These are phyloP conservation scores for Eufriesea mexicana DNA, from an alignment of 1,140 invertebrate genomes.

Conservation along the genomic window DNA sequence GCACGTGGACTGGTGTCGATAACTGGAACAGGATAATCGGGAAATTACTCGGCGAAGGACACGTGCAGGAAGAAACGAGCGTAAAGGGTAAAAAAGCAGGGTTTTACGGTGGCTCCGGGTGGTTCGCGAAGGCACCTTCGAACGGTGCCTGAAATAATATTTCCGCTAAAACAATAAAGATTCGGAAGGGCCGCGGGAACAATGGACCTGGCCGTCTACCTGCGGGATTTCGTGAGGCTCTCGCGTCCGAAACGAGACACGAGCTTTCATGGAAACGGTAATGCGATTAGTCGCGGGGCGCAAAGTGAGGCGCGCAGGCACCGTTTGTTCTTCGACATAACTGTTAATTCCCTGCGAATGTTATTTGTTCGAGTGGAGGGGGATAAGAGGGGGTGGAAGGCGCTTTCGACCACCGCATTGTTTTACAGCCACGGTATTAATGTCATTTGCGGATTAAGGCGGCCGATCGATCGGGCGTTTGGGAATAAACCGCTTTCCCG, in stretches of 20 bases:
- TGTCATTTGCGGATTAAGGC: conserved; percentile 41
- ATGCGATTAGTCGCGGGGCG: conserved; percentile 58
- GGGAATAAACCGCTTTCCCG: conserved; percentile 15
- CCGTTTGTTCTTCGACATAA: conserved; percentile 49
- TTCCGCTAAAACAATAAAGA: conserved; percentile 57
- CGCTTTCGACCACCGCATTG: conserved; percentile 17
- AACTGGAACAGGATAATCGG: no score
- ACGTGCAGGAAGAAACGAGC: not conserved
- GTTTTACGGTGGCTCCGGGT: not conserved
- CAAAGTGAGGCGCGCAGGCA: conserved; percentile 34
- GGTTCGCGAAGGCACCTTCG: not conserved
- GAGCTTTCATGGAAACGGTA: conserved; percentile 53
- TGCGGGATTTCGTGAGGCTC: conserved; percentile 45
- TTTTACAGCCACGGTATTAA: conserved; percentile 33
- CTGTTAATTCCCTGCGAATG: conserved; percentile 52
- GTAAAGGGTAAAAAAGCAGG: conserved; percentile 44
- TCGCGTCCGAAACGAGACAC: conserved; percentile 33
- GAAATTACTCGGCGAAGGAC: not conserved
- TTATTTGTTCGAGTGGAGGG: conserved; percentile 25
- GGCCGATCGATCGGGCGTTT: conserved; percentile 33
- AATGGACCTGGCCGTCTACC: conserved; percentile 47
- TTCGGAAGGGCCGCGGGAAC: conserved; percentile 29
- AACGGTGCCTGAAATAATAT: conserved; percentile 62
- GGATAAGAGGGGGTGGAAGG: no score
- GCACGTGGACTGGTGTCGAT: no score